These are phyloP conservation scores for Leptosomus discolor DNA, from an alignment of 2,113 vertebrate genomes.

Conservation along the genomic window DNA sequence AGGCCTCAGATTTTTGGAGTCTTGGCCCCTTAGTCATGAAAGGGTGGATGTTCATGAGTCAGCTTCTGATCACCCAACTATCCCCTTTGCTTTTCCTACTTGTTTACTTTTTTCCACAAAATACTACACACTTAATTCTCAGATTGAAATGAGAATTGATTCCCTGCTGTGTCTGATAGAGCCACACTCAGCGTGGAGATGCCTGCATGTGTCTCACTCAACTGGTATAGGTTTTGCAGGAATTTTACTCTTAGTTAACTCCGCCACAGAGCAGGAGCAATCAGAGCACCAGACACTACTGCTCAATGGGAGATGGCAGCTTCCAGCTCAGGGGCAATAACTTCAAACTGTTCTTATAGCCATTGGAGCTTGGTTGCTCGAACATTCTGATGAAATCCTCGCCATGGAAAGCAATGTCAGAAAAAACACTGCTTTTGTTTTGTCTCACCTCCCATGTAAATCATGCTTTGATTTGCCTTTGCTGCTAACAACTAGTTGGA, in stretches of 20 bases:
- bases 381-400: not conserved
- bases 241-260: not conserved
- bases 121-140: not conserved
- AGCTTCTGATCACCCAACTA: not conserved
- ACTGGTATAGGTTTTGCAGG: not conserved
- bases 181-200: not conserved
- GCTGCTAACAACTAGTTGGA: accelerated
- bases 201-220: not conserved
- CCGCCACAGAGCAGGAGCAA: not conserved
- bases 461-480: not conserved
- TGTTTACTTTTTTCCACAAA: not conserved
- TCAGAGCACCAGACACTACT: not conserved
- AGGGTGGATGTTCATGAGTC: not conserved
- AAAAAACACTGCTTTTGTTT: not conserved
- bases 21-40: not conserved
- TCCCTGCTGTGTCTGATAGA: not conserved
- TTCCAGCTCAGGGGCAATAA: not conserved
- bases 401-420: not conserved
- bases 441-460: not conserved
- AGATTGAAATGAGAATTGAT: not conserved
- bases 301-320: not conserved
- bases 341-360: not conserved
- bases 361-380: not conserved
- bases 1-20: not conserved
- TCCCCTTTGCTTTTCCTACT: not conserved